phyloP scores from a whole-genome alignment of 2,888 invertebrate species.

The Drosophila pseudotakahashii region DNA sequence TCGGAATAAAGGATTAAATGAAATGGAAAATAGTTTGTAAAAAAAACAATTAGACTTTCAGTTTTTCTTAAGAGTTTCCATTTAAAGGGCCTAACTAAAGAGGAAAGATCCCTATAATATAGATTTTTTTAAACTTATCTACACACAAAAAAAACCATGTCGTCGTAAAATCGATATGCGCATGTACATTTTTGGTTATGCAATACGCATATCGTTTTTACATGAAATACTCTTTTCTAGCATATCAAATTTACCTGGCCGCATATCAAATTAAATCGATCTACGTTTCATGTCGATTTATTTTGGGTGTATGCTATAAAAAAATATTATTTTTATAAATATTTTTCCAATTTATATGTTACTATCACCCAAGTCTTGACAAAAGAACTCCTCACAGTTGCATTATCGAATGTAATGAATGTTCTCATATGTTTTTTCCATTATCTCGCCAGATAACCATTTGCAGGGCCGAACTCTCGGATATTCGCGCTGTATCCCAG shows the following conservation, averaged over 20 bases:
- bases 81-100: neutral
- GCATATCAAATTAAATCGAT: too few relatives aligned
- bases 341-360: neutral
- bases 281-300: too few relatives aligned
- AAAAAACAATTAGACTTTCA: too few relatives aligned
- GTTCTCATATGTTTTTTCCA: slow-evolving; percentile 25
- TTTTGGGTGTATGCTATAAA: too few relatives aligned
- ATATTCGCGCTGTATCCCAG: slow-evolving; percentile 12
- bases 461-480: neutral
- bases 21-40: neutral
- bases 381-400: neutral
- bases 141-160: too few relatives aligned
- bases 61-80: neutral
- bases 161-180: too few relatives aligned
- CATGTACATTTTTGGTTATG: too few relatives aligned
- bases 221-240: too few relatives aligned
- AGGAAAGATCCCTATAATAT: neutral
- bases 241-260: too few relatives aligned
- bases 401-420: slow-evolving; percentile 12
- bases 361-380: neutral
- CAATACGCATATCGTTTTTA: too few relatives aligned
- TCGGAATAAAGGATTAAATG: neutral
- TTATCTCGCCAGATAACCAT: slow-evolving; percentile 17
- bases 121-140: too few relatives aligned
- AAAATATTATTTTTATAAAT: neutral